phyloP scores from a whole-genome alignment of 2,888 invertebrate genomes.

The Spilosoma lubricipeda region DNA sequence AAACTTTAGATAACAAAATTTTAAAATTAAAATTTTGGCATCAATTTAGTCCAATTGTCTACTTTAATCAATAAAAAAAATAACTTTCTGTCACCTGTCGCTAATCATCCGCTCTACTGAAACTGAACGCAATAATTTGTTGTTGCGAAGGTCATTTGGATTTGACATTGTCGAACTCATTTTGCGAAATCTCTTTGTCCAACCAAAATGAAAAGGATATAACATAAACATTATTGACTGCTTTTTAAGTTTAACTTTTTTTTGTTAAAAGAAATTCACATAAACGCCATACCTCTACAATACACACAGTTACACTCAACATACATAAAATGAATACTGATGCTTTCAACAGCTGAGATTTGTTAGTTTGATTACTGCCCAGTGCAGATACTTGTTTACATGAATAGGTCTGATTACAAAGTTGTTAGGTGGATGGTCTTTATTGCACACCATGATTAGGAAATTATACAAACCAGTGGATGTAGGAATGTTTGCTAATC shows the following conservation, averaged over 20 bases:
- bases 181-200: neutral
- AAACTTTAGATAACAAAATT: too few species aligned
- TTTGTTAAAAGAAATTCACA: too few species aligned
- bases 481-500: too few species aligned
- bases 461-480: too few species aligned
- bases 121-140: constrained; percentile 31
- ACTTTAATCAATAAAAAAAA: constrained; percentile 9
- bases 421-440: too few species aligned
- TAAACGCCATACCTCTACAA: too few species aligned
- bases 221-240: neutral
- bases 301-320: too few species aligned
- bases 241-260: too few species aligned
- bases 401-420: too few species aligned
- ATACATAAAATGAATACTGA: neutral
- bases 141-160: constrained; percentile 34
- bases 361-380: neutral
- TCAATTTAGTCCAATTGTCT: neutral
- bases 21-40: too few species aligned
- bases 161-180: constrained; percentile 8
- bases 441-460: too few species aligned
- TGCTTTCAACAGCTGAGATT: neutral
- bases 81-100: constrained; percentile 39
- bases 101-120: constrained; percentile 44
- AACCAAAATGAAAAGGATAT: neutral
- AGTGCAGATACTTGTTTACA: neutral